These are phyloP conservation scores for Apteryx owenii DNA, from an alignment of 2,113 vertebrate species.

Conservation along the genomic window DNA sequence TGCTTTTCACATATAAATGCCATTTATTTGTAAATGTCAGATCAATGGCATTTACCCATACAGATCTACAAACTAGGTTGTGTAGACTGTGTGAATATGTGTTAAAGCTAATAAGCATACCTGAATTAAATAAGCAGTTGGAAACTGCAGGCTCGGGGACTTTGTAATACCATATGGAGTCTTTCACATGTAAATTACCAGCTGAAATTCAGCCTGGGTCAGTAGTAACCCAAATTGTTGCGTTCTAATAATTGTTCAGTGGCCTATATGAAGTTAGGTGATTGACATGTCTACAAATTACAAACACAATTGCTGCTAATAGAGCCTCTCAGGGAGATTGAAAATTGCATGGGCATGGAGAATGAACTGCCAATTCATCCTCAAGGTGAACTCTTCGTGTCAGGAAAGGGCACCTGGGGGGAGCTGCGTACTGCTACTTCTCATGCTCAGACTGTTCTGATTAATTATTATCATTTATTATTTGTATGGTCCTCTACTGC, in stretches of 20 bases:
- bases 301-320: constrained; percentile 54
- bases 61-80: neutral
- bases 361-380: constrained; percentile 56
- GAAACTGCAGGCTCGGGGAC: neutral
- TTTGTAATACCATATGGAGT: constrained; percentile 52
- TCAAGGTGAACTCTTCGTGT: constrained; percentile 54
- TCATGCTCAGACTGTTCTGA: constrained; percentile 45
- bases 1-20: neutral
- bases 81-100: neutral
- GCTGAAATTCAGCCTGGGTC: constrained; percentile 62
- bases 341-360: constrained; percentile 34
- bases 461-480: constrained; percentile 64
- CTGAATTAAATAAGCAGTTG: constrained; percentile 59
- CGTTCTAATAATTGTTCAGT: constrained; percentile 61
- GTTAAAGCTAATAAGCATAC: constrained; percentile 44
- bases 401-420: constrained; percentile 21
- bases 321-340: constrained; percentile 39
- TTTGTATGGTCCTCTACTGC: neutral
- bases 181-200: constrained; percentile 66
- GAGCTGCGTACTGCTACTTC: constrained; percentile 23
- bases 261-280: constrained; percentile 62
- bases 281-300: constrained; percentile 65
- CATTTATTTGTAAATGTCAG: neutral
- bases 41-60: neutral
- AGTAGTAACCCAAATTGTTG: constrained; percentile 57